Base-by-base conservation (phyloP, 1,140 invertebrate species). In the Mercenaria mercenaria region DNA sequence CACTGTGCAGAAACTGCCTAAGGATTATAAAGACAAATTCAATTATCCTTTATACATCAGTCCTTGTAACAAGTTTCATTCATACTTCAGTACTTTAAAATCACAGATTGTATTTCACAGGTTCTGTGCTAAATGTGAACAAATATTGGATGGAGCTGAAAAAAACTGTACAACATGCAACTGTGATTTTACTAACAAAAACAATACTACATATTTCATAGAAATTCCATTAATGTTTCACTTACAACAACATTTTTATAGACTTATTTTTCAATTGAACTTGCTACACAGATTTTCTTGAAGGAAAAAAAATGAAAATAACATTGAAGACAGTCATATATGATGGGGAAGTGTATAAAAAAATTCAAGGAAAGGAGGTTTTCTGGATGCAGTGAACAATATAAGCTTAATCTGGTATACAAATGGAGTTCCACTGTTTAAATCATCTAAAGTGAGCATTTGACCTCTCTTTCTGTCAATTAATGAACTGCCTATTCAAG, bases 391-490 rank as follows among this genome's bases (percentile, higher is more conserved):
- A 47, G 0, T 15, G 15, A 76, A 59, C 23, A 86, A 86, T n/a
- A 76, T 86, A n/a, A 76, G 47, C 0, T 56, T 86, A 15, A 86
- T 86, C 67, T 86, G 83, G 83, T 86, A 76, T 13, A 76, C 83
- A 52, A 69, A 86, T 86, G 83, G 83, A 29, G 83, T 86, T 15
- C 83, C 83, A 52, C 50, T 86, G 15, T 86, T 86, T 86, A 86
- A 86, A 39, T 86, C 83, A 29, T 86, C 69, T 76, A 86, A 86
- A 59, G 50, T 86, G 29, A 86, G 47, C 43, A 86, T 86, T 29
- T 86, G 83, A 69, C 83, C 83, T 37, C 20, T 86, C 26, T 86
- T 86, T 59, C 37, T 86, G 29, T 23, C 83, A 20, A 86, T 86
- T n/a, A 86, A 86, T 76, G 67, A 86, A 39, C 50, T 86, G 15